Base-by-base conservation (phyloP, 2,888 invertebrate genomes). In the Lycia hirtaria region DNA sequence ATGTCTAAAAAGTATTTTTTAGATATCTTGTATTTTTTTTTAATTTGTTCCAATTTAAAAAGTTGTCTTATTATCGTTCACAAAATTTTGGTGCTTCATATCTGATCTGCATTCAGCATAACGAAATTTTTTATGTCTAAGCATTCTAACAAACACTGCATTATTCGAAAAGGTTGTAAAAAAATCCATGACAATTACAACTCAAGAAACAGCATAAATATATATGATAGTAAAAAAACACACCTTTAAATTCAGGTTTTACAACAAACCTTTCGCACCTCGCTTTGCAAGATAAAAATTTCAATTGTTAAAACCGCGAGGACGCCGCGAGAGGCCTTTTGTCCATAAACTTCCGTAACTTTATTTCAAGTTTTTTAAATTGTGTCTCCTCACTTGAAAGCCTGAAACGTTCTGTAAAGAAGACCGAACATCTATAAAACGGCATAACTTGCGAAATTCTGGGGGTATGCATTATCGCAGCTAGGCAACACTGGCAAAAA, bases 221-320 rank as follows among this genome's bases (percentile, higher is more conserved):
- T n/a, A n/a, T 14, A 12, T 14, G n/a, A 2, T 19, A 5, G 17
- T 19, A 4, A 10, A 7, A n/a, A 19, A 19, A 4, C 6, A 26
- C 17, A 19, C 37, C 24, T 14, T 19, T 22, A 17, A 30, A 28
- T 47, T 28, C 35, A 51, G 24, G n/a, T 22, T 43, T 52, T 43
- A 24, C 15, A 24, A 47, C 35, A 48, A 47, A 43, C 24, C 35
- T 38, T 47, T 44, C 5, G 35, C 51, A 43, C 12, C 19, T 19
- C 44, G 24, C 49, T 50, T 47, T 41, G 32, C 41, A 44, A 58
- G 58, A 60, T 62, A 60, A 62, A 62, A 66, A 52, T 38, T 60
- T 56, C 38, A 48, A 52, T 51, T 56, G 60, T 58, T 53, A 48
- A 61, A 53, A 61, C 41, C 56, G 38, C 41, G 51, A 57, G 47